Base-by-base conservation (phyloP, 2,113 vertebrate genomes). In the Cryptotis parvus region DNA sequence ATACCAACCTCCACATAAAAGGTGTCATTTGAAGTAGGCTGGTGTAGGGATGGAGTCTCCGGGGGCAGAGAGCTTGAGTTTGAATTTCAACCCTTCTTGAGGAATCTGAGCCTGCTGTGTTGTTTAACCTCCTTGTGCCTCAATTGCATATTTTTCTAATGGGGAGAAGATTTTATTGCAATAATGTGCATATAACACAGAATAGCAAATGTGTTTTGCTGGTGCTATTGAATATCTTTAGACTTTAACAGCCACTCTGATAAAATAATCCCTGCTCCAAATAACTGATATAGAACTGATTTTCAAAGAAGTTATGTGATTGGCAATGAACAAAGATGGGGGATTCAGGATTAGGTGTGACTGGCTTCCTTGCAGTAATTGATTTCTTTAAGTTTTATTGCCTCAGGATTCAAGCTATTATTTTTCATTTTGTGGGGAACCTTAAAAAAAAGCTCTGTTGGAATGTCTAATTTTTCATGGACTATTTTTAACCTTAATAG, bases 391-490 rank as follows among this genome's bases (percentile, higher is more conserved):
- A 58, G 20, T 27, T 69, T 35, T 87, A 11, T 61, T 70, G 39
- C 26, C 61, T 92, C 31, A 65, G 24, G 69, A 77, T 79, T 78
- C 72, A 15, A 87, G 33, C 55, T 77, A 61, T 58, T 85, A 27
- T 72, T 52, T 27, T 80, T 92, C 66, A 63, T 43, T 76, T n/a
- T n/a, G 29, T 12, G 35, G 33, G 31, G 78, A 72, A n/a, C 3
- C 69, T 89, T 78, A 11, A 63, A 87, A 81, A 26, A 43, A 1
- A 92, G 76, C 14, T 69, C 24, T 41, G 20, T n/a, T 43, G 26
- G 24, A 66, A 49, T 66, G 89, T 10, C 31, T 86, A 68, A 80
- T 89, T 90, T 88, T 82, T 84, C 78, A 79, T 33, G 31, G 26
- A 80, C 45, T 65, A 31, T 52, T 77, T 83, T 77, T 55, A 41